Evolutionary conservation across 2,113 vertebrate genomes (phyloP), one percentile per base, ranked within the genome.

Genomic region (Sula dactylatra): DNA sequence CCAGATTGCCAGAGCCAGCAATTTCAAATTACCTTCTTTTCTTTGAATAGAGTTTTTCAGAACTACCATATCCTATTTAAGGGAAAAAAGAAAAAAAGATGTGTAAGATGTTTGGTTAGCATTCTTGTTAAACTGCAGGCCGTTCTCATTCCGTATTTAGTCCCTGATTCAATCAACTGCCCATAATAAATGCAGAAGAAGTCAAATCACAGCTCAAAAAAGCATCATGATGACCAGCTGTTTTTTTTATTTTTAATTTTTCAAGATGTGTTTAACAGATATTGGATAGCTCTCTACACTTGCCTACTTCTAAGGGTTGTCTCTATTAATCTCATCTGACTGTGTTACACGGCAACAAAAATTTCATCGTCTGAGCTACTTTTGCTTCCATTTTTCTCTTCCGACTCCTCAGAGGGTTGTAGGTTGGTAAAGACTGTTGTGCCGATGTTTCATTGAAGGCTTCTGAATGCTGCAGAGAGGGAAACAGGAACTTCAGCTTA

Each of bases 1-100:
- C 45, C 70, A 90, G 81, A 87, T 69, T 96, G 61, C 34, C 74
- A 61, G 61, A 91, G 22, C 10, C 27, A 82, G 54, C 7, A 59
- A 82, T 94, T 87, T 93, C 87, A 90, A 82, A 95, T 82, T 79
- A 85, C 52, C 40, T 52, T 76, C 13, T 92, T 94, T 79, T 71
- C n/a, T 84, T 76, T 91, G 45, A 95, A 82, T 6, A 66, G 36
- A 77, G 47, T 52, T 42, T 93, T 84, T 93, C 66, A 67, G 47
- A 94, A 47, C 44, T 47, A 32, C 58, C 34, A 31, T 52, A 42
- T 62, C 36, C 40, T 76, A 77, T 69, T 87, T 52, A n/a, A 64
- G 34, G 40, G 6, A 14, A 19, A 16, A 9, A 5, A 22, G 8
- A 9, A 20, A 65, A 42, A 34, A 36, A 40, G 2, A 2, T 20